Percentiles rank a stretch among this genome's conserved stretches.
Conservation (phyloP, 1,140 invertebrate genomes). For the Cepaea nemoralis region DNA sequence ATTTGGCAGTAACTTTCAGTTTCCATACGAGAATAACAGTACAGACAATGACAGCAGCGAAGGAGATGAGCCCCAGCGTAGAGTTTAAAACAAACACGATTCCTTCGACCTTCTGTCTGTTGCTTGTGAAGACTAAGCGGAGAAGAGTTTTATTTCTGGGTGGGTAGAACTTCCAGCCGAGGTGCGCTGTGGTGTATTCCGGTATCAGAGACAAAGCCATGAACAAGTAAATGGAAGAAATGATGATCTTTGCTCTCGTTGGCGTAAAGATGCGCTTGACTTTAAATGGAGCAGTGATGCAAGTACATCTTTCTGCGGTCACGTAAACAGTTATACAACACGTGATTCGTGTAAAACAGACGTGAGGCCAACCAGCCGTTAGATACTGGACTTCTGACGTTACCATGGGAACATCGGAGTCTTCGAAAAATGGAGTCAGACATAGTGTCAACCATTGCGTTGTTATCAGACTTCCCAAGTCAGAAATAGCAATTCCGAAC, state of each 20-base stretch:
- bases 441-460: neutral
- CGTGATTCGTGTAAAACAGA: slow-evolving; percentile 15
- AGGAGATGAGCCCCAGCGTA: neutral
- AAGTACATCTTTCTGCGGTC: slow-evolving; percentile 3
- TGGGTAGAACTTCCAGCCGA: slow-evolving; percentile 21
- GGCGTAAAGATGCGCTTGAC: slow-evolving; percentile 25
- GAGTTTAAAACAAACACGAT: neutral
- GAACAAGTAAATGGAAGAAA: slow-evolving; percentile 13
- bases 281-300: neutral
- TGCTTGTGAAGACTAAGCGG: neutral
- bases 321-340: slow-evolving; percentile 17
- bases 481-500: neutral
- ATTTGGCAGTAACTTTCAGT: neutral
- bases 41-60: neutral
- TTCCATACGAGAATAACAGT: slow-evolving; percentile 19
- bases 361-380: slow-evolving; percentile 5
- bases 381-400: slow-evolving; percentile 16
- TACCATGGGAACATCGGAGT: neutral
- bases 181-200: neutral
- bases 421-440: neutral
- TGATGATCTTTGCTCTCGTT: neutral
- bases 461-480: slow-evolving; percentile 1
- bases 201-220: neutral
- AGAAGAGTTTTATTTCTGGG: slow-evolving; percentile 13
- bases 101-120: neutral